Percentiles rank a stretch among this genome's conserved stretches.
Evolutionary conservation across 2,888 invertebrate genomes (phyloP).

Genomic region (Thymelicus sylvestris): DNA sequence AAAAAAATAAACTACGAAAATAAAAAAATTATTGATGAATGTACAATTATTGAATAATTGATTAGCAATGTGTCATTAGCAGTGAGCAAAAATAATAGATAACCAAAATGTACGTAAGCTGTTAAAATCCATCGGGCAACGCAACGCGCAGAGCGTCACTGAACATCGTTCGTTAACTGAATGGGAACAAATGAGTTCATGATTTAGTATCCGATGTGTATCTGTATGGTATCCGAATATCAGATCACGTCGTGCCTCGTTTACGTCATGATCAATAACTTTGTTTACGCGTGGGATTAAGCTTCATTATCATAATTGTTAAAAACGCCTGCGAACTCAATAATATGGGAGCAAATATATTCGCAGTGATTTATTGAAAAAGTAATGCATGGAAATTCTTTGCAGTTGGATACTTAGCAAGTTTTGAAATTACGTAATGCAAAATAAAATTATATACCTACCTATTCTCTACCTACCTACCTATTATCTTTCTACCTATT

Average conservation of each 20-base stretch:
- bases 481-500: too few relatives aligned
- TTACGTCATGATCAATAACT: slow-evolving; percentile 66
- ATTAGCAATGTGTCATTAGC: slow-evolving; percentile 9
- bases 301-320: slow-evolving; percentile 47
- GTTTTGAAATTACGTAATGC: slow-evolving; percentile 13
- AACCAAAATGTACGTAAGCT: slow-evolving; percentile 58
- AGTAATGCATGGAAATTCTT: slow-evolving; percentile 25
- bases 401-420: slow-evolving; percentile 24
- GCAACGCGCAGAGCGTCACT: slow-evolving; percentile 57
- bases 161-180: slow-evolving; percentile 70
- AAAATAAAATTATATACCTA: too few relatives aligned
- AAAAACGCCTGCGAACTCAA: slow-evolving; percentile 24
- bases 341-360: slow-evolving; percentile 15
- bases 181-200: slow-evolving; percentile 76
- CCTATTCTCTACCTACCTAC: too few relatives aligned
- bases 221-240: slow-evolving; percentile 59
- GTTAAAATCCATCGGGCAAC: slow-evolving; percentile 53
- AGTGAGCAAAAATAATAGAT: slow-evolving; percentile 49
- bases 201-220: slow-evolving; percentile 69
- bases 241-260: slow-evolving; percentile 57
- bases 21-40: too few relatives aligned
- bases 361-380: slow-evolving; percentile 6
- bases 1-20: too few relatives aligned
- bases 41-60: too few relatives aligned
- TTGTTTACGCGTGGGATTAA: slow-evolving; percentile 49